Evolutionary conservation across 2,797 vertebrate genomes (phyloP).

Genomic region (Tenualosa ilisha): DNA sequence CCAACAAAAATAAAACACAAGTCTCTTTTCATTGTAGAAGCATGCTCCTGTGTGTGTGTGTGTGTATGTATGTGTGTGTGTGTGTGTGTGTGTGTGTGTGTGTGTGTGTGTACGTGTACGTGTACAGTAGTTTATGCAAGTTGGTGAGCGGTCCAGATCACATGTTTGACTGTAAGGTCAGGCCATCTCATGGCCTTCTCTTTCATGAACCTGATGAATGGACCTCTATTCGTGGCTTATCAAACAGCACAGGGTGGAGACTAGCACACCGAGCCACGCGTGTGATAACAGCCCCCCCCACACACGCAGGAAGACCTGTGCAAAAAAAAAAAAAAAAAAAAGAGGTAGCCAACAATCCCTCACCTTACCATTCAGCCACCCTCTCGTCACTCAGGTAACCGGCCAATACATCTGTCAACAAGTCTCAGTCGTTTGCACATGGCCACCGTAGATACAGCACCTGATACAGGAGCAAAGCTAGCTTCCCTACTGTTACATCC

Average conservation of each 20-base stretch:
- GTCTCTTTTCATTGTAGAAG: neutral
- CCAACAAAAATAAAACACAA: too few species aligned
- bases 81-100: neutral
- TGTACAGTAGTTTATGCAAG: neutral
- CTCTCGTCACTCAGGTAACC: conserved; percentile 12
- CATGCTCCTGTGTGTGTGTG: neutral
- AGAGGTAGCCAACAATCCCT: neutral
- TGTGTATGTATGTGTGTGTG: neutral
- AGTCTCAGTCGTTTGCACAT: neutral
- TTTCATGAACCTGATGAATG: conserved; percentile 10
- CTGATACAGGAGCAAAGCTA: neutral
- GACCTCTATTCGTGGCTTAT: neutral
- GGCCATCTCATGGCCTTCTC: neutral
- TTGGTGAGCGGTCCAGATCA: neutral
- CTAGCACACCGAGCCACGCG: neutral
- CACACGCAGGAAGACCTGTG: neutral
- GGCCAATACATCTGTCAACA: conserved; percentile 9
- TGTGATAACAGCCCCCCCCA: neutral
- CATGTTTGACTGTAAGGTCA: neutral
- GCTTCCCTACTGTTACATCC: neutral
- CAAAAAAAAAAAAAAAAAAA: neutral
- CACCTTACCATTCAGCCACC: neutral
- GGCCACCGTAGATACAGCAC: neutral
- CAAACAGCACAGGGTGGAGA: neutral
- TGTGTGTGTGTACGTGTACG: neutral